Base-by-base conservation (phyloP, 1,140 invertebrate species). In the Temnothorax longispinosus region DNA sequence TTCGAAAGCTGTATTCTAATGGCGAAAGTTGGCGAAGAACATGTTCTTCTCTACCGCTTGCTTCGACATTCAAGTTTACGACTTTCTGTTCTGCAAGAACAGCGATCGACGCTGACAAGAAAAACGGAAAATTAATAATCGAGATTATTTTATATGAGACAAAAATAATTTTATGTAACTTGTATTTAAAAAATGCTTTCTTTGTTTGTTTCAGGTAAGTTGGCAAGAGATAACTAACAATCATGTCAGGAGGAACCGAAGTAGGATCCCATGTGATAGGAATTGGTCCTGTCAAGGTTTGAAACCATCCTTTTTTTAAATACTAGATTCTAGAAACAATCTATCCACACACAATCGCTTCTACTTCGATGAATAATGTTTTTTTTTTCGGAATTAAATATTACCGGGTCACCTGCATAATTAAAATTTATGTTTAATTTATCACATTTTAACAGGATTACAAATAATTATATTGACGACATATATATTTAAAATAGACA, bases 161-260 rank as follows among this genome's bases (percentile, higher is more conserved):
- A 38, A 75, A 44, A 75, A 3, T 27, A 27, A 76, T 76, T 62
- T 76, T 27, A 3, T 11, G 35, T 7, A 6, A 13, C 32, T 47
- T 44, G 27, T 41, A 78, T 32, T 27, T 80, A 54, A 47, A n/a
- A 47, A 60, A 44, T 47, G 1, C 10, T 72, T 44, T 72, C 3
- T 78, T 77, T 54, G 2, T 85, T 47, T 90, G 88, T 90, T 90
- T 56, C 47, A 90, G 88, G 89, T 90, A 90, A 90, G 89, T 90
- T 74, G 18, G 11, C 62, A 21, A 21, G 3, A 38, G 2, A 35
- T 65, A 58, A 44, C 18, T 44, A 47, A 21, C 35, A 44, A 32
- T 32, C 18, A 60, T 84, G 41, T 84, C 5, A 6, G 11, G 0
- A 5, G 13, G 15, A 38, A 50, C 50, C 41, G 1, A 18, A 41